Conservation (phyloP, 2,888 invertebrate species). For the Agrochola circellaris region DNA sequence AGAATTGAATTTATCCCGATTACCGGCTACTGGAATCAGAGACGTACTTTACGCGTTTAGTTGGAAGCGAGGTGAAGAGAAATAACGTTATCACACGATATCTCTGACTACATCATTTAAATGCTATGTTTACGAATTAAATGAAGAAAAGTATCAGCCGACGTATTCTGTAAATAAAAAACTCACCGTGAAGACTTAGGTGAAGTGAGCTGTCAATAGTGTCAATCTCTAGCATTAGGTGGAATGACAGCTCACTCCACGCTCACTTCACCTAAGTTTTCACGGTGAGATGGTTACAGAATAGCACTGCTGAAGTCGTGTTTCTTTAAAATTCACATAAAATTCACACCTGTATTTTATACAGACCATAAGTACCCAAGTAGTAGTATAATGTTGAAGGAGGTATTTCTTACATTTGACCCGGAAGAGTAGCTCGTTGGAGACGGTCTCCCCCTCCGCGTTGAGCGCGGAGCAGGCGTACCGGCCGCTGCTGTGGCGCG, state of each 20-base stretch:
- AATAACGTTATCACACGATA: constrained; percentile 1
- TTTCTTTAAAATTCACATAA: background rate
- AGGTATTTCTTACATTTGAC: constrained; percentile 93
- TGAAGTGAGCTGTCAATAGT: too few relatives aligned
- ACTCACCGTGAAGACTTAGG: too few relatives aligned
- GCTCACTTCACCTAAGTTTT: too few relatives aligned
- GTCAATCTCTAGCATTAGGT: too few relatives aligned
- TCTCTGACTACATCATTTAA: background rate
- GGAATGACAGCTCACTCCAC: too few relatives aligned
- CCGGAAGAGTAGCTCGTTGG: constrained; percentile 95
- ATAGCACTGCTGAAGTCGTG: too few relatives aligned
- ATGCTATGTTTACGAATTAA: constrained; percentile 6
- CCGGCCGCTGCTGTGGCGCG: constrained; percentile 95
- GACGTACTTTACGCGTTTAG: constrained; percentile 28
- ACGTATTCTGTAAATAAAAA: too few relatives aligned
- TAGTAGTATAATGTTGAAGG: background rate
- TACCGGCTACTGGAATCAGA: constrained; percentile 52
- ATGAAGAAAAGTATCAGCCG: background rate
- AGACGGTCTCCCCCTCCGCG: constrained; percentile 96
- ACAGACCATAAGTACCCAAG: background rate
- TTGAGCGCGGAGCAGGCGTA: constrained; percentile 97
- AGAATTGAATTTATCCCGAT: constrained; percentile 67
- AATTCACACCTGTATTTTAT: too few relatives aligned
- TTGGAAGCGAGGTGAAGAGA: constrained; percentile 17
- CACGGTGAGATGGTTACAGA: too few relatives aligned